phyloP scores from a whole-genome alignment of 2,797 vertebrate genomes.

The Furcifer pardalis region DNA sequence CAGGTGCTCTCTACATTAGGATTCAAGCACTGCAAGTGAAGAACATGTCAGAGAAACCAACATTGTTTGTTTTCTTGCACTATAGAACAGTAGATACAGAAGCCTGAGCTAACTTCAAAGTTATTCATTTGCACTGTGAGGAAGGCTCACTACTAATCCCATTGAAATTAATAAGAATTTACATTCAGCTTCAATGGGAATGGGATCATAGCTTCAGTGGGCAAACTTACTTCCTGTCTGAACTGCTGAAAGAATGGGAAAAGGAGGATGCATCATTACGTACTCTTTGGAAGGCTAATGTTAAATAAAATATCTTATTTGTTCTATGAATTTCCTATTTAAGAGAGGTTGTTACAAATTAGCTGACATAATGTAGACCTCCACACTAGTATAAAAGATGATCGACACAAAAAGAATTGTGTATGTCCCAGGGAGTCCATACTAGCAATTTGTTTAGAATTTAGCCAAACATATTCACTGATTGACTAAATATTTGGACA shows the following conservation, averaged over 20 bases:
- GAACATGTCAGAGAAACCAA: conserved; percentile 31
- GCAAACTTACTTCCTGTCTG: conserved; percentile 22
- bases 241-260: not conserved
- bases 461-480: too few species aligned
- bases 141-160: conserved; percentile 20
- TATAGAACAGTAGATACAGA: not conserved
- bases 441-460: too few species aligned
- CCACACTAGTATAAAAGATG: too few species aligned
- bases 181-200: not conserved
- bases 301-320: conserved; percentile 8
- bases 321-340: not conserved
- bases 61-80: conserved; percentile 27
- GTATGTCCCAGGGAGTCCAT: too few species aligned
- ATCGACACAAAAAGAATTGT: too few species aligned
- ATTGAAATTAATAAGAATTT: conserved; percentile 24
- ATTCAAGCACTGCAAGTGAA: conserved; percentile 27
- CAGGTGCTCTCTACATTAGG: conserved; percentile 36
- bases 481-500: too few species aligned
- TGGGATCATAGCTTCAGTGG: conserved; percentile 7
- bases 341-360: not conserved
- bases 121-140: conserved; percentile 2
- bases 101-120: conserved; percentile 9
- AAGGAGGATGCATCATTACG: not conserved
- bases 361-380: too few species aligned
- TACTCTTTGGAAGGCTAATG: not conserved